Conservation (phyloP, 2,797 vertebrate species). For the Nyctibius grandis region DNA sequence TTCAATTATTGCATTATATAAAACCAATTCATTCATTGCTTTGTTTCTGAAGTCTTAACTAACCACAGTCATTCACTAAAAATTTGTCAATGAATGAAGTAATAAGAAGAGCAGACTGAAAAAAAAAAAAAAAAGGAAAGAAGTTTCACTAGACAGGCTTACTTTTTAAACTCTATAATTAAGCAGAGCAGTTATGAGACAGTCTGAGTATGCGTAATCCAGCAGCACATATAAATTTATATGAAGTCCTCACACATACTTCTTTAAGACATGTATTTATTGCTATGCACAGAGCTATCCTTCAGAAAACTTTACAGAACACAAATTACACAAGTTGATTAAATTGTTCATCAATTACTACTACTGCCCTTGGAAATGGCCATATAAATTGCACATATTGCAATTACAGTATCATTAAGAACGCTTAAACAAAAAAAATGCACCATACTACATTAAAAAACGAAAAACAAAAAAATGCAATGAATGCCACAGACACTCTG, state of each 20-base stretch:
- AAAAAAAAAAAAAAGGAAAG: background rate
- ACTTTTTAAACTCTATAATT: background rate
- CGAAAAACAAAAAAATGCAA: background rate
- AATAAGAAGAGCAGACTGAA: background rate
- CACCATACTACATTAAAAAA: background rate
- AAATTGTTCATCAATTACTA: background rate
- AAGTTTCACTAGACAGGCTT: background rate
- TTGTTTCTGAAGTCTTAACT: background rate
- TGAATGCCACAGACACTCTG: background rate
- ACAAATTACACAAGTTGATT: background rate
- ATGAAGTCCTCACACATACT: background rate
- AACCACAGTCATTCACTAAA: background rate
- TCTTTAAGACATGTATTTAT: background rate
- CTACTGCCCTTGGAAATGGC: accelerated
- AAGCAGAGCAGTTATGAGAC: background rate
- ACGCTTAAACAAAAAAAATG: background rate
- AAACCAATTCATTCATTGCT: background rate
- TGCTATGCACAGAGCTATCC: background rate
- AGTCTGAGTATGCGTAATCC: background rate
- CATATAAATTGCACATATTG: background rate
- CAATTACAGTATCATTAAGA: background rate
- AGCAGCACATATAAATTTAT: accelerated
- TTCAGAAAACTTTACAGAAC: background rate
- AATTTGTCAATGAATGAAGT: background rate
- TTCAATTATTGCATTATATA: background rate